Evolutionary conservation across 2,797 vertebrate species (phyloP).

Genomic region (Nasua narica): DNA sequence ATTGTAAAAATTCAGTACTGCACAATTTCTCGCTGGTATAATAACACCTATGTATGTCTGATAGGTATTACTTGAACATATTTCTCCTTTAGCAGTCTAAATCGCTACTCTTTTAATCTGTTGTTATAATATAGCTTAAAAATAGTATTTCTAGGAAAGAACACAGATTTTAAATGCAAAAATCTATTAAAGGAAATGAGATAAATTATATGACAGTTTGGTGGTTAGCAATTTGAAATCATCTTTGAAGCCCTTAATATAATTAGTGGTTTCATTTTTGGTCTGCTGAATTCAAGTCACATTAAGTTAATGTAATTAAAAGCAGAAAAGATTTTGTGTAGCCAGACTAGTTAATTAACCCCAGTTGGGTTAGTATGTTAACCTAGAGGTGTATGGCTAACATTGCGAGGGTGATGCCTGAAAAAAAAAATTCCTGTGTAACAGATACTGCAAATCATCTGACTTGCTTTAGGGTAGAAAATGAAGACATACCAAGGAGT

Average conservation of each 20-base stretch:
- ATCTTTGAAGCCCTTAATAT: slow-evolving; percentile 69
- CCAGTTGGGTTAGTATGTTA: slow-evolving; percentile 66
- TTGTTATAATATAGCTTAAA: slow-evolving; percentile 19
- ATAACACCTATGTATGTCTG: not conserved
- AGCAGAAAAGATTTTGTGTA: slow-evolving; percentile 69
- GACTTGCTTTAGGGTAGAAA: slow-evolving; percentile 82
- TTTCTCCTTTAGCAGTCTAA: slow-evolving; percentile 4
- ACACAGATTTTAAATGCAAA: slow-evolving; percentile 21
- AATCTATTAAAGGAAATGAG: slow-evolving; percentile 68
- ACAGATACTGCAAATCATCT: slow-evolving; percentile 81
- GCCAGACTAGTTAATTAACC: slow-evolving; percentile 71
- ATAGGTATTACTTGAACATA: not conserved
- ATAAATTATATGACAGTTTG: slow-evolving; percentile 73
- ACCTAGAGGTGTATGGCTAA: slow-evolving; percentile 73
- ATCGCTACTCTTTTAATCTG: not conserved
- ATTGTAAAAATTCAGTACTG: not conserved
- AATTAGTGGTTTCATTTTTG: slow-evolving; percentile 75
- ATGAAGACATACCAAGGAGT: slow-evolving; percentile 78
- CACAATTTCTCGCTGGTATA: not conserved
- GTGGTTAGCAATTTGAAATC: slow-evolving; percentile 65
- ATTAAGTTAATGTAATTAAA: slow-evolving; percentile 78
- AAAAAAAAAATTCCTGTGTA: slow-evolving; percentile 63
- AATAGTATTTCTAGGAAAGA: slow-evolving; percentile 20
- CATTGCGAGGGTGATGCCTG: slow-evolving; percentile 60
- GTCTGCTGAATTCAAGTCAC: slow-evolving; percentile 64